Evolutionary conservation across 2,888 invertebrate species (phyloP).

Genomic region (Bimastos eiseni): DNA sequence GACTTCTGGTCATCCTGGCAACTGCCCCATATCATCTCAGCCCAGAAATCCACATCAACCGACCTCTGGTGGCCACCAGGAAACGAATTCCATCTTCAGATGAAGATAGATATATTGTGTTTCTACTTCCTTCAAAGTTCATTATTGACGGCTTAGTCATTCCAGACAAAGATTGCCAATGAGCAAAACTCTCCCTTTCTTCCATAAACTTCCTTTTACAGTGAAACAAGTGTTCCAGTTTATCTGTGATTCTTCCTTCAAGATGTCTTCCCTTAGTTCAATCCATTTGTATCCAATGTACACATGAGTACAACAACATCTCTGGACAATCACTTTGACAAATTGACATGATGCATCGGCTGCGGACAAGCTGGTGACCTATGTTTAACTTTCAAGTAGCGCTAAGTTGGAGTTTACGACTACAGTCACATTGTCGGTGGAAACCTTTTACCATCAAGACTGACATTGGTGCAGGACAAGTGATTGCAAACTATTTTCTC

Average conservation of each 20-base stretch:
- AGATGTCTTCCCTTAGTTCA: not conserved
- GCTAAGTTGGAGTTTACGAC: no score
- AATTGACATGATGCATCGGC: no score
- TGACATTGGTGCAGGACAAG: not conserved
- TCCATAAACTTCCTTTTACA: not conserved
- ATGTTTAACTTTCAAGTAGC: no score
- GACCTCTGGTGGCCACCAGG: not conserved
- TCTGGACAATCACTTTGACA: no score
- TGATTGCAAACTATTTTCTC: not conserved
- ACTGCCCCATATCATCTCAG: not conserved
- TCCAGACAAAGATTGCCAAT: not conserved
- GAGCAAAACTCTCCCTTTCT: not conserved
- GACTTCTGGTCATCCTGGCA: not conserved
- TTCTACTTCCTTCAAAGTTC: not conserved
- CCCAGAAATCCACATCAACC: not conserved
- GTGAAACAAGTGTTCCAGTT: not conserved
- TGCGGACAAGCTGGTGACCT: no score
- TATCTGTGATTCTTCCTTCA: not conserved
- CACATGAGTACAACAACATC: not conserved
- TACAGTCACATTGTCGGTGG: not conserved
- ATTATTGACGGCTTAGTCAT: not conserved
- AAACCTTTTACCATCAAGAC: not conserved
- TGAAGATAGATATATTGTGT: not conserved
- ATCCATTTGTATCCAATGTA: not conserved
- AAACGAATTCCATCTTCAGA: not conserved